These are phyloP conservation scores for Amblyjoppa proteus DNA, from an alignment of 2,888 invertebrate genomes.

Conservation along the genomic window DNA sequence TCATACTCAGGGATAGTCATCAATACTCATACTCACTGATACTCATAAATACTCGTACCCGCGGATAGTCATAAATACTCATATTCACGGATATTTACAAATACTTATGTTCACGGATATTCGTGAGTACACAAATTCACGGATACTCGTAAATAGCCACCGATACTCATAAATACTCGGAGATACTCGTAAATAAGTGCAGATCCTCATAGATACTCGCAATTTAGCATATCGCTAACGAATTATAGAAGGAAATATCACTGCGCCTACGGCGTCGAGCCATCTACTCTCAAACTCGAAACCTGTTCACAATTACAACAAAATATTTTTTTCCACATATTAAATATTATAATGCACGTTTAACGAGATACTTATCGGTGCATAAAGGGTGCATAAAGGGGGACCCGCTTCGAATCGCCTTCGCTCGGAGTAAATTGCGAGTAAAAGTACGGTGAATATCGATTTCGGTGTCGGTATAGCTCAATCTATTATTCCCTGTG, in stretches of 20 bases:
- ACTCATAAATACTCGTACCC: no score
- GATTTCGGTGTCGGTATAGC: conserved; percentile 16
- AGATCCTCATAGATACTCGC: no score
- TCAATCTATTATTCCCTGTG: conserved; percentile 25
- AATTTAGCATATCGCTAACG: no score
- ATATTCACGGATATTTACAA: no score
- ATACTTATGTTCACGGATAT: no score
- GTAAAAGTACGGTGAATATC: conserved; percentile 5
- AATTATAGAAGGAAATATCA: not conserved
- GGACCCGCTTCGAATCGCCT: not conserved
- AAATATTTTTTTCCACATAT: not conserved
- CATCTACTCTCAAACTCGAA: not conserved
- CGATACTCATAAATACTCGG: no score
- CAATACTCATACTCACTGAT: no score
- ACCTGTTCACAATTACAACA: not conserved
- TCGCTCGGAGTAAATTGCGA: not conserved
- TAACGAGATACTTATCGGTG: not conserved
- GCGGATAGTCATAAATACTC: no score
- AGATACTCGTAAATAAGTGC: no score
- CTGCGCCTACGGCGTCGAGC: not conserved
- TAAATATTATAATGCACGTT: not conserved
- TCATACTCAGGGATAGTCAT: no score
- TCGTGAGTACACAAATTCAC: no score
- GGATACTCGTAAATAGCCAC: no score
- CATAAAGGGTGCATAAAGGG: conserved; percentile 1